A percentile compares a stretch with the other conserved stretches of the same genome.
These are phyloP conservation scores for Drosophila flavopinicola DNA, from an alignment of 2,888 invertebrate genomes.

Conservation along the genomic window DNA sequence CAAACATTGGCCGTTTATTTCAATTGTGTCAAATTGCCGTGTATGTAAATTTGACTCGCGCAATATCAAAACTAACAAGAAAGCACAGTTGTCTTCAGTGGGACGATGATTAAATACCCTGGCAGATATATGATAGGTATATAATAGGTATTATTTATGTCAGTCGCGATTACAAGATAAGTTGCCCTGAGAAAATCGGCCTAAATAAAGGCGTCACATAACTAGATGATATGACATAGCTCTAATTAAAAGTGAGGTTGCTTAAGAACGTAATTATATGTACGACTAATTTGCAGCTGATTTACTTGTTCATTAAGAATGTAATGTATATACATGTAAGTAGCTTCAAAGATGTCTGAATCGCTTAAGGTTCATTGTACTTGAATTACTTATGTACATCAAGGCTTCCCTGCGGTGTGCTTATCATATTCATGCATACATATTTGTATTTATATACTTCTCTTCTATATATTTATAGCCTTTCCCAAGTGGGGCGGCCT, in stretches of 20 bases:
- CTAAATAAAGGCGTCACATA: too few species aligned
- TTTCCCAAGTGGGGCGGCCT: slow-evolving; percentile 87
- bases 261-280: too few species aligned
- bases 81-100: background rate
- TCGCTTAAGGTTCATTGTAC: background rate
- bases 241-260: too few species aligned
- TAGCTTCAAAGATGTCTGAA: background rate
- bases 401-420: background rate
- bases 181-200: too few species aligned
- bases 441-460: background rate
- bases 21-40: slow-evolving; percentile 77
- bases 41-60: slow-evolving; percentile 54
- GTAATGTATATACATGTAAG: too few species aligned
- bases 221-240: too few species aligned
- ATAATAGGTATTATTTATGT: too few species aligned
- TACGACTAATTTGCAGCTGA: too few species aligned
- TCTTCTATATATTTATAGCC: slow-evolving; percentile 53
- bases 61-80: slow-evolving; percentile 16
- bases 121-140: background rate
- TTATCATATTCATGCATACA: background rate
- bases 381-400: background rate
- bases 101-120: background rate
- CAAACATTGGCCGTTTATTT: slow-evolving; percentile 59
- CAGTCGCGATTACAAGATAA: too few species aligned
- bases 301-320: too few species aligned